These are phyloP conservation scores for Morone saxatilis DNA, from an alignment of 2,113 vertebrate genomes.

Conservation along the genomic window DNA sequence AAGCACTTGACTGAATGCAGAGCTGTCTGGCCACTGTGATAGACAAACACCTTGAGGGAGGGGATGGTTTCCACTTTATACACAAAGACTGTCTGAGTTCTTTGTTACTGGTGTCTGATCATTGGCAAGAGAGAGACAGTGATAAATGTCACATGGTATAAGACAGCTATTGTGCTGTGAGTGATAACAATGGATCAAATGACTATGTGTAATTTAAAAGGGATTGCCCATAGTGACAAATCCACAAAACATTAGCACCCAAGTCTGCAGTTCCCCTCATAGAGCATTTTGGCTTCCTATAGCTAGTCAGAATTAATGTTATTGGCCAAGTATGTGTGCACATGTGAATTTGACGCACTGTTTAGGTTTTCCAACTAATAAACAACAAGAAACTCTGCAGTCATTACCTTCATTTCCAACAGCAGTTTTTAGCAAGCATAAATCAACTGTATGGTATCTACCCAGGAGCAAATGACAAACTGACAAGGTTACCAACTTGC, in stretches of 20 bases:
- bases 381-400: no score
- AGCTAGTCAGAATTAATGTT: not conserved
- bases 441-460: not conserved
- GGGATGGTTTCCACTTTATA: slow-evolving; percentile 7
- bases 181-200: not conserved
- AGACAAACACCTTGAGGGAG: slow-evolving; percentile 17
- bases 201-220: not conserved
- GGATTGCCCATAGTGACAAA: not conserved
- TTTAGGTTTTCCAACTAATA: no score
- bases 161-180: slow-evolving; percentile 4
- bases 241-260: no score
- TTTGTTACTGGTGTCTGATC: slow-evolving; percentile 6
- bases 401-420: not conserved
- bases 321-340: not conserved
- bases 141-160: slow-evolving; percentile 7
- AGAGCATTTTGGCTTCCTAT: not conserved
- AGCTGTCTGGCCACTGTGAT: slow-evolving; percentile 27
- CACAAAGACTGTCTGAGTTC: slow-evolving; percentile 19
- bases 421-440: not conserved
- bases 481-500: not conserved
- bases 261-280: no score
- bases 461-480: not conserved
- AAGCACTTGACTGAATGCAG: slow-evolving; percentile 39
- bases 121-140: not conserved
- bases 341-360: not conserved